Evolutionary conservation across 2,797 vertebrate genomes (phyloP), one percentile per base, ranked within the genome.

Genomic region (Echiichthys vipera): DNA sequence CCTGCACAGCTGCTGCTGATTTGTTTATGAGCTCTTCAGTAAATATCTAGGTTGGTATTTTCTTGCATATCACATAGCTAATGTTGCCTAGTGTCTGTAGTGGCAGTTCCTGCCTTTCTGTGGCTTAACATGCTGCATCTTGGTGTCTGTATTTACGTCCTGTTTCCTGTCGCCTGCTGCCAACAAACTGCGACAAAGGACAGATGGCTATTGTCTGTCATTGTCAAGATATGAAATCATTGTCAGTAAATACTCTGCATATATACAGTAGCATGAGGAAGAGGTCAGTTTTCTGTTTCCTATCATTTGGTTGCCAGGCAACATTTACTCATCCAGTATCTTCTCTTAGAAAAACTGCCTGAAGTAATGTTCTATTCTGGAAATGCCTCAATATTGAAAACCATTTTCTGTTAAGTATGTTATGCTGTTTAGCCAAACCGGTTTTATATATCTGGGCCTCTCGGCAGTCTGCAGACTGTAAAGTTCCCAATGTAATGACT

Each of bases 241-340:
- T 74, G 78, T 59, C 56, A 47, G 71, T 47, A 51, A 50, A 49
- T 66, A 69, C 30, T 57, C 40, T 73, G 43, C 37, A 61, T 37
- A 73, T 29, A 73, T 59, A 30, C 47, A 71, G 25, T 9, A 54
- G 53, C 62, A 71, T 55, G 42, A 45, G 58, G 43, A 34, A 53
- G 36, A n/a, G 64, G 68, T 71, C 55, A 49, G 14, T 63, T 74
- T 57, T 54, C 47, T 46, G 57, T 70, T 15, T 27, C 15, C 65
- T 36, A 32, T 42, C 32, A 58, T 64, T 65, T 67, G 30, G 83
- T 91, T 84, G 81, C 84, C 66, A 73, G 51, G 83, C 79, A 84
- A 87, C 74, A 73, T 79, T 64, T 77, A 65, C 42, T 73, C 29
- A 58, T 78, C 40, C 57, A n/a, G 65, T 32, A 29, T 24, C 36